These are phyloP conservation scores for Sinhomidia bicolor DNA, from an alignment of 2,888 invertebrate species.

Conservation along the genomic window DNA sequence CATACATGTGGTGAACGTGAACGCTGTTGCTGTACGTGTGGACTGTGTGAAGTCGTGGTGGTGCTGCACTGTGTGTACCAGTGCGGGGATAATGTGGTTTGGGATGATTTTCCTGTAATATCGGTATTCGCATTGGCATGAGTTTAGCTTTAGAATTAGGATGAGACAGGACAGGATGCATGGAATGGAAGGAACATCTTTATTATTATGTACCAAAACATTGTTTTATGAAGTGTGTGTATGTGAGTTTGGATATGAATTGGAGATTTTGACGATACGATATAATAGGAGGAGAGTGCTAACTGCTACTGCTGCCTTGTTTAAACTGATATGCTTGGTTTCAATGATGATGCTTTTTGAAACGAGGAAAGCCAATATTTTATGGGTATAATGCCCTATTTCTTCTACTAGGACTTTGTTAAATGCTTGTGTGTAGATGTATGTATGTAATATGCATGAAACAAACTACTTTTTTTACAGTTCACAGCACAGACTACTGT, in stretches of 20 bases:
- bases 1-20: background rate
- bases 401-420: too few species aligned
- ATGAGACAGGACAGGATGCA: background rate
- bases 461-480: too few species aligned
- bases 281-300: background rate
- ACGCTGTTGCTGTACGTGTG: background rate
- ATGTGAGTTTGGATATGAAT: background rate
- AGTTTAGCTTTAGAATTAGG: background rate
- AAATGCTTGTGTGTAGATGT: too few species aligned
- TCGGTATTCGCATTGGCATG: slow-evolving; percentile 4
- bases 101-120: slow-evolving; percentile 38
- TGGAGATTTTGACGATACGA: background rate
- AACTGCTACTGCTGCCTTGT: too few species aligned
- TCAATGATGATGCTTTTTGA: too few species aligned
- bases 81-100: background rate
- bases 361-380: too few species aligned
- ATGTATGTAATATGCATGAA: too few species aligned
- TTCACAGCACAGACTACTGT: too few species aligned
- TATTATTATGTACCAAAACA: background rate
- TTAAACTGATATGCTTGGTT: too few species aligned
- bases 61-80: background rate
- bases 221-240: background rate
- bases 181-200: background rate
- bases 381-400: too few species aligned
- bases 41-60: background rate